Conservation (phyloP, 2,888 invertebrate genomes). For the Patella pellucida region DNA sequence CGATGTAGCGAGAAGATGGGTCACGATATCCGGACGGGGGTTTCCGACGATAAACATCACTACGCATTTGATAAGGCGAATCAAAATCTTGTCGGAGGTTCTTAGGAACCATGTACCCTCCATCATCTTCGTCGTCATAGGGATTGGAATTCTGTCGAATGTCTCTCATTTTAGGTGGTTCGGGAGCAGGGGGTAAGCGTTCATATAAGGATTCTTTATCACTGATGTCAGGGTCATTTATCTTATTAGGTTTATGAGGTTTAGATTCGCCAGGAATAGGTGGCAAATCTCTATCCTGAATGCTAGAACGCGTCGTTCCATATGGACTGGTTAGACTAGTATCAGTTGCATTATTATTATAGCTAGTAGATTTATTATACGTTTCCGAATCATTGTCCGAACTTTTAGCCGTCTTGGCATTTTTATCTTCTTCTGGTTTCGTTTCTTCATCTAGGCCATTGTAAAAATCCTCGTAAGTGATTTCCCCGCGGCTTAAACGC, state of each 20-base stretch:
- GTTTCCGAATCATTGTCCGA: constrained; percentile 15
- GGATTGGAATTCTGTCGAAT: constrained; percentile 7
- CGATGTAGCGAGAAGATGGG: constrained; percentile 34
- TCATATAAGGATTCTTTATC: constrained; percentile 56
- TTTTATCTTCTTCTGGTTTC: constrained; percentile 11
- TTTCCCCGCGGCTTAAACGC: constrained; percentile 51
- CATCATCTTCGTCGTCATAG: constrained; percentile 44
- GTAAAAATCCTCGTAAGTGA: constrained; percentile 50
- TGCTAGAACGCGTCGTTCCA: constrained; percentile 24
- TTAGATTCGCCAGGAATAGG: constrained; percentile 50
- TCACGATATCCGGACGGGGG: constrained; percentile 49
- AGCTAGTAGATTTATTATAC: constrained; percentile 14
- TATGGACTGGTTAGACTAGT: constrained; percentile 10
- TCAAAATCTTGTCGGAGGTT: constrained; percentile 34
- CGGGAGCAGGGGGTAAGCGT: constrained; percentile 58
- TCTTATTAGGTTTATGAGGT: constrained; percentile 1
- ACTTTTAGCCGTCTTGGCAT: constrained; percentile 13
- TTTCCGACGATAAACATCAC: constrained; percentile 44
- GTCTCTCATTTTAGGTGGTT: constrained; percentile 40
- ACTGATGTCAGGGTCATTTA: constrained; percentile 19
- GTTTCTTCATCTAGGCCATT: constrained; percentile 20
- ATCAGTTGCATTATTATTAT: background rate
- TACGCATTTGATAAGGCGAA: constrained; percentile 35
- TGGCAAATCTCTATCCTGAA: constrained; percentile 57
- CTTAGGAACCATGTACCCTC: constrained; percentile 61